These are phyloP conservation scores for Orthosia incerta DNA, from an alignment of 2,888 invertebrate genomes.

Conservation along the genomic window DNA sequence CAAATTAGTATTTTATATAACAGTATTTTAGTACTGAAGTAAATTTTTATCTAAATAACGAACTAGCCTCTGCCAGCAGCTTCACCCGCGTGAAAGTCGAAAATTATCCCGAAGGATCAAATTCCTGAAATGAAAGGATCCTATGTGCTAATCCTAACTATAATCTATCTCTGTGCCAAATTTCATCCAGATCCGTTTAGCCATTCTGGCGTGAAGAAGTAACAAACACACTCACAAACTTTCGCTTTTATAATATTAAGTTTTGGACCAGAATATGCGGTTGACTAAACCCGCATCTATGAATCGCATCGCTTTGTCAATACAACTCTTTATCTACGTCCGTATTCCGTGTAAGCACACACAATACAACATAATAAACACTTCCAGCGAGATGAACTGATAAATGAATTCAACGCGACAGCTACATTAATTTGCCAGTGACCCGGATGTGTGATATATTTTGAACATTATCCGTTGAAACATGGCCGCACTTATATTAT, in stretches of 20 bases:
- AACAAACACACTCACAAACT: no score
- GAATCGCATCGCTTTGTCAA: not conserved
- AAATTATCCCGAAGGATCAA: no score
- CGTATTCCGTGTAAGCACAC: conserved; percentile 12
- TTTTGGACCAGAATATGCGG: not conserved
- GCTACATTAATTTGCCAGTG: conserved; percentile 57
- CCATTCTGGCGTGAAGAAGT: no score
- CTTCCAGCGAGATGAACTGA: conserved; percentile 57
- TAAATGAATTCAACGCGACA: conserved; percentile 51
- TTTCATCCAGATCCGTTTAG: no score
- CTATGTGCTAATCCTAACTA: no score
- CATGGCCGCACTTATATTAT: conserved; percentile 18
- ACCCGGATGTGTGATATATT: conserved; percentile 62
- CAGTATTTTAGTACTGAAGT: not conserved
- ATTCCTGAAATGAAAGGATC: no score
- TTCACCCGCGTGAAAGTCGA: no score
- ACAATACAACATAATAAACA: conserved; percentile 24
- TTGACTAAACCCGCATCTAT: not conserved
- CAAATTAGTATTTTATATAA: not conserved
- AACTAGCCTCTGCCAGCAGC: no score
- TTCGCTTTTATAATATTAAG: not conserved
- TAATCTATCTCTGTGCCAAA: no score
- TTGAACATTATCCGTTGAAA: conserved; percentile 40
- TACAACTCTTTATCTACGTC: conserved; percentile 17
- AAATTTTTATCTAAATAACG: not conserved